phyloP scores from a whole-genome alignment of 2,113 vertebrate genomes.

The Pedionomus torquatus region DNA sequence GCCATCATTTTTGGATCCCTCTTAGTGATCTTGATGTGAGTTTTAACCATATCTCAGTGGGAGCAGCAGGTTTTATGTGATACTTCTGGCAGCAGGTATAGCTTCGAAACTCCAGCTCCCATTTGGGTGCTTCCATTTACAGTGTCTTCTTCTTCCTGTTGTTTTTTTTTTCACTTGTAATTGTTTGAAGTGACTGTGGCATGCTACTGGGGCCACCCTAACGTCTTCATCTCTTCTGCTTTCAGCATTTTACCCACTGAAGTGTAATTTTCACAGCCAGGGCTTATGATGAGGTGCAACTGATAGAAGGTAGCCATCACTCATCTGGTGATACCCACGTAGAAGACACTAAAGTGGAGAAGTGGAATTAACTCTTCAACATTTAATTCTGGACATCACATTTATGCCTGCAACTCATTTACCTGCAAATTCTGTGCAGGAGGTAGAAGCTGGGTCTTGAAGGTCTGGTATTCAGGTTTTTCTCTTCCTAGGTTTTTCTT shows the following conservation, averaged over 20 bases:
- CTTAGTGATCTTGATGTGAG: background rate
- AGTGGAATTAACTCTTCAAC: background rate
- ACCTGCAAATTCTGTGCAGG: background rate
- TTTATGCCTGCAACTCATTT: background rate
- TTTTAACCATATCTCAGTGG: background rate
- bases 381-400: background rate
- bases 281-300: background rate
- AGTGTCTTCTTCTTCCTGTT: rapidly evolving
- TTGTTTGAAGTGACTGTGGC: background rate
- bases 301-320: background rate
- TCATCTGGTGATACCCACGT: background rate
- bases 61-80: background rate
- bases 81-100: background rate
- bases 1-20: background rate
- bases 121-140: background rate
- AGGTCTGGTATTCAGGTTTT: background rate
- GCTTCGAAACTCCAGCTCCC: background rate
- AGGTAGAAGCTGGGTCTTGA: background rate
- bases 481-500: background rate
- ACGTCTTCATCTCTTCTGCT: background rate
- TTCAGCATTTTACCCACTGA: background rate
- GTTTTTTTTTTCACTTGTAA: background rate
- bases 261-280: background rate
- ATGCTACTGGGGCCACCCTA: background rate
- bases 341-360: background rate